Evolutionary conservation across 2,888 invertebrate species (phyloP), one percentile per base, ranked within the genome.

Genomic region (Papilio elwesi): DNA sequence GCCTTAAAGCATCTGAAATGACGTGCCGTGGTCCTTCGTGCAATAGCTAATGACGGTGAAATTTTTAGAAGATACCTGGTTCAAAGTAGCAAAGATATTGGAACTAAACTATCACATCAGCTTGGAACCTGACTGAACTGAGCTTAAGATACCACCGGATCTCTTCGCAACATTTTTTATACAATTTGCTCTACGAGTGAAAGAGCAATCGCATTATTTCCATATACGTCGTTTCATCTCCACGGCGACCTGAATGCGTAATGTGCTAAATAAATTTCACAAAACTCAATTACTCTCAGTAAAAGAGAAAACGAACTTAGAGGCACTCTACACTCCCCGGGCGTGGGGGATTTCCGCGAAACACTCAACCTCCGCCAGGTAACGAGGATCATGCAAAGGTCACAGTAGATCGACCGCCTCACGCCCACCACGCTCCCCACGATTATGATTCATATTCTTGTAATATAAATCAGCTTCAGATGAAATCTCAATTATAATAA

Each of bases 311-410:
- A 48, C n/a, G n/a, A 70, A 53, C 26, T 55, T 55, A 53, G 48
- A 12, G 52, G 48, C 53, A 62, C 68, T 69, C 62, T 12, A 38
- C 38, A 59, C 51, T 16, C 26, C 43, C 63, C 1, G 26, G 63
- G 26, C 16, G 11, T 15, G 69, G 52, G 47, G 69, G 57, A n/a
- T 48, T 53, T 64, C 43, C 26, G 11, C 53, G 38, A 52, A 48
- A 26, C 43, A 16, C 64, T 26, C 48, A 53, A 63, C 26, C 51
- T 55, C 48, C 64, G 48, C 47, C 43, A 15, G 38, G 53, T 64
- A 48, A 64, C 15, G 13, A 43, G 47, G 55, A 70, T 70, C 62
- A 51, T 2, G 51, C 36, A 69, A 69, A 69, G 69, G 69, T 69
- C 69, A 63, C 15, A 55, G 53, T 64, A 53, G 52, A 47, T 53